phyloP scores from a whole-genome alignment of 1,140 invertebrate genomes.

The Penaeus chinensis region DNA sequence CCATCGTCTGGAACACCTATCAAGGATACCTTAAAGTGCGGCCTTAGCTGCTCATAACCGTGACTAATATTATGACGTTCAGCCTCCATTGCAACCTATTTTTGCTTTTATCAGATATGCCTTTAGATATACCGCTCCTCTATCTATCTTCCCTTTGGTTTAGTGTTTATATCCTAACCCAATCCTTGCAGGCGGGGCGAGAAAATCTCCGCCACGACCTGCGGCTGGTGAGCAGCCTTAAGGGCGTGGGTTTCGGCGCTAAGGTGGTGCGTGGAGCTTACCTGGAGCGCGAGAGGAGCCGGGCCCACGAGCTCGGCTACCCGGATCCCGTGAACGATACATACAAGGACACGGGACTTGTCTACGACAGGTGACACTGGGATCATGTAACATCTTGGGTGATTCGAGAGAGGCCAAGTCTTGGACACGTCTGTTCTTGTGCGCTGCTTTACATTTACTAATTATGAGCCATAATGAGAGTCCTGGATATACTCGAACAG shows the following conservation, averaged over 20 bases:
- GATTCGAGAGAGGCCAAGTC: not conserved
- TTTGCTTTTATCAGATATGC: too few relatives aligned
- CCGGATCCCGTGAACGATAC: constrained; percentile 65
- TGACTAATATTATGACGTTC: too few relatives aligned
- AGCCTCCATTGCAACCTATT: too few relatives aligned
- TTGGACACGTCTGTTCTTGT: too few relatives aligned
- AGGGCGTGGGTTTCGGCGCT: constrained; percentile 66
- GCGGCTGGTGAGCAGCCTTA: constrained; percentile 61
- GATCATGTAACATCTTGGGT: not conserved
- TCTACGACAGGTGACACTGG: constrained; percentile 66
- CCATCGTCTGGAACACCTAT: constrained; percentile 53
- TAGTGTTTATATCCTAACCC: not conserved
- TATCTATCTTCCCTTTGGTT: not conserved
- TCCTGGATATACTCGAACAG: too few relatives aligned
- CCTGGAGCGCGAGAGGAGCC: constrained; percentile 68
- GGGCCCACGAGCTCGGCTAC: constrained; percentile 58
- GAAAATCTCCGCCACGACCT: constrained; percentile 66
- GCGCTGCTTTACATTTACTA: too few relatives aligned
- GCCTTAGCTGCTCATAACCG: not conserved
- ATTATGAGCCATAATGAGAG: too few relatives aligned
- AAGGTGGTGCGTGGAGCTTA: constrained; percentile 70
- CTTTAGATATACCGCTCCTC: not conserved
- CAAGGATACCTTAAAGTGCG: constrained; percentile 53
- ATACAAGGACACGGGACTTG: constrained; percentile 65
- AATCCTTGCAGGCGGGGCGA: constrained; percentile 59